These are phyloP conservation scores for Microcebus tavaratra DNA, from an alignment of 2,113 vertebrate species.

Conservation along the genomic window DNA sequence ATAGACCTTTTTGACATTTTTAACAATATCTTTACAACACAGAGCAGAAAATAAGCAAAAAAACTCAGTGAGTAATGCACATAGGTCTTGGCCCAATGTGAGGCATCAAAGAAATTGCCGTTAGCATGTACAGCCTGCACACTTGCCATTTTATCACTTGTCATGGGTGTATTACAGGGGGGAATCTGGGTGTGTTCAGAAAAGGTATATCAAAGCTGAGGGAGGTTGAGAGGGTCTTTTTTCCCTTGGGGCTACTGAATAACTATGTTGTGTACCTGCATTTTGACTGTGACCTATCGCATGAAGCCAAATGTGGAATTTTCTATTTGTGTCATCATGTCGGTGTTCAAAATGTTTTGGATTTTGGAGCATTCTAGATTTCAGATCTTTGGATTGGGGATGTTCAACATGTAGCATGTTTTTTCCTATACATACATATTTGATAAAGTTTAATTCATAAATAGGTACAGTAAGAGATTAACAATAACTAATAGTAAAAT, in stretches of 20 bases:
- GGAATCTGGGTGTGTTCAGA: background rate
- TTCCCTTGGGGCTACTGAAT: too few relatives aligned
- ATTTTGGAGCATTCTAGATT: background rate
- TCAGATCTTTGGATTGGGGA: background rate
- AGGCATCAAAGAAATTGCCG: background rate
- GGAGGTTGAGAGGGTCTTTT: background rate
- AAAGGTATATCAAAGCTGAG: background rate
- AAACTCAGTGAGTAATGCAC: background rate
- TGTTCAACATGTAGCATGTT: background rate
- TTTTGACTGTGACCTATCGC: background rate
- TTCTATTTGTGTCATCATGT: background rate
- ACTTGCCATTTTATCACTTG: background rate
- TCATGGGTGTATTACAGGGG: background rate
- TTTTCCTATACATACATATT: background rate
- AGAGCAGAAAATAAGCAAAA: background rate
- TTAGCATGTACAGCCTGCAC: background rate
- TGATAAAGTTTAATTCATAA: background rate
- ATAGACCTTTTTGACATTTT: background rate
- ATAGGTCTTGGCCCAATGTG: background rate
- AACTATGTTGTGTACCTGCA: background rate
- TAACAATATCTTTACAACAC: background rate
- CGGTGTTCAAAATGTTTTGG: background rate
- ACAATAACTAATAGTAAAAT: too few relatives aligned
- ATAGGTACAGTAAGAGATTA: too few relatives aligned
- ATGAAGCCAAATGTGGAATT: background rate